phyloP scores from a whole-genome alignment of 1,140 invertebrate genomes.

The Drosophila orosa region DNA sequence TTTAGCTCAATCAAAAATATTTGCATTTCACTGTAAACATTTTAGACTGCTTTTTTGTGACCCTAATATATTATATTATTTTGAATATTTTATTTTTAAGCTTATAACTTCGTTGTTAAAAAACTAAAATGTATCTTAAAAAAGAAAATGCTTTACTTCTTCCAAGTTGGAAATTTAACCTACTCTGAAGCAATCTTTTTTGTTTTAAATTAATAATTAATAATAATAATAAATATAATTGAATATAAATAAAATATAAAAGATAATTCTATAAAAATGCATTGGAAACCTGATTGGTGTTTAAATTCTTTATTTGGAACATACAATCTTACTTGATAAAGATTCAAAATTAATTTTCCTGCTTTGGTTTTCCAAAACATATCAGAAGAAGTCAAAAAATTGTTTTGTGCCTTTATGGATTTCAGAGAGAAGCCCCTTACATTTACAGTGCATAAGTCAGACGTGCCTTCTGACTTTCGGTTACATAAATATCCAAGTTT shows the following conservation, averaged over 20 bases:
- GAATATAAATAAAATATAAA: not conserved
- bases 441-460: constrained; percentile 17
- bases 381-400: no score
- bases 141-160: not conserved
- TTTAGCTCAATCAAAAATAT: no score
- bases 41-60: no score
- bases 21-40: no score
- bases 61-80: no score
- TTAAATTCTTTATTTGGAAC: no score
- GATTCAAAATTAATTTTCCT: not conserved
- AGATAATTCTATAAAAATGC: not conserved
- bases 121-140: not conserved
- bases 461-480: constrained; percentile 14
- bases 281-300: no score
- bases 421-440: not conserved
- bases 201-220: not conserved
- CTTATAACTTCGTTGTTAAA: not conserved
- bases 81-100: no score
- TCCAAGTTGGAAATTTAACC: accelerated
- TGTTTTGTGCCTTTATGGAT: not conserved
- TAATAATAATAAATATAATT: no score
- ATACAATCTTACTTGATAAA: not conserved
- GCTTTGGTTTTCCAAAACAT: not conserved
- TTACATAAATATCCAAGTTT: constrained; percentile 40
- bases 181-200: not conserved